Evolutionary conservation across 2,888 invertebrate species (phyloP).

Genomic region (Polyploca ridens): DNA sequence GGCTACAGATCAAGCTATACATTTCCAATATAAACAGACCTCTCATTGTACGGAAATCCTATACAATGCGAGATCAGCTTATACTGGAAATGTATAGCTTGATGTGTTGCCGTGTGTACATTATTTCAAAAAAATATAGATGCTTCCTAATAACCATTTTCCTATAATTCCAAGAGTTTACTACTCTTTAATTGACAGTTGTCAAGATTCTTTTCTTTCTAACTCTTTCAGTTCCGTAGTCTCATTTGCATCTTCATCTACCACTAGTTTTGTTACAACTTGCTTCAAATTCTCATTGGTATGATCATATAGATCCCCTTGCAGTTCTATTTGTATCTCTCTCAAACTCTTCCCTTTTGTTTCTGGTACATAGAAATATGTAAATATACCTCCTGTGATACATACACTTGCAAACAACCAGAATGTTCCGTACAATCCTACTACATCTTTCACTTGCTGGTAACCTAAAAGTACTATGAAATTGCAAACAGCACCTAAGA

Average conservation of each 20-base stretch:
- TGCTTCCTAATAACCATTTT: not conserved
- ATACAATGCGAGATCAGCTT: too few relatives aligned
- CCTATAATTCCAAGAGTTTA: not conserved
- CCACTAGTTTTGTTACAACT: constrained; percentile 13
- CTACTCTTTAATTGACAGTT: not conserved
- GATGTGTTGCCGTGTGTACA: too few relatives aligned
- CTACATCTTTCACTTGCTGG: constrained; percentile 69
- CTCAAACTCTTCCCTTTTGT: constrained; percentile 83
- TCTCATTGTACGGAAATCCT: too few relatives aligned
- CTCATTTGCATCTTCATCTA: constrained; percentile 16
- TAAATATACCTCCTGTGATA: constrained; percentile 71
- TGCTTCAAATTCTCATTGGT: constrained; percentile 35
- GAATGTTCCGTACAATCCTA: constrained; percentile 78
- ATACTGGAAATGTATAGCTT: too few relatives aligned
- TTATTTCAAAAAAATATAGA: too few relatives aligned
- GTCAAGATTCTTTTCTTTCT: not conserved
- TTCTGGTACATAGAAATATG: constrained; percentile 76
- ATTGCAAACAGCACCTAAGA: constrained; percentile 68
- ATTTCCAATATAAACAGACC: too few relatives aligned
- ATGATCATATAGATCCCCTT: constrained; percentile 55
- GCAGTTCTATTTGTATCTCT: constrained; percentile 81
- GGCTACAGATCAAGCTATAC: too few relatives aligned
- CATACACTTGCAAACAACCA: constrained; percentile 71
- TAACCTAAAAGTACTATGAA: constrained; percentile 78
- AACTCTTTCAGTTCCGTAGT: constrained; percentile 25